These are phyloP conservation scores for Clupea harengus DNA, from an alignment of 2,113 vertebrate species.

Conservation along the genomic window DNA sequence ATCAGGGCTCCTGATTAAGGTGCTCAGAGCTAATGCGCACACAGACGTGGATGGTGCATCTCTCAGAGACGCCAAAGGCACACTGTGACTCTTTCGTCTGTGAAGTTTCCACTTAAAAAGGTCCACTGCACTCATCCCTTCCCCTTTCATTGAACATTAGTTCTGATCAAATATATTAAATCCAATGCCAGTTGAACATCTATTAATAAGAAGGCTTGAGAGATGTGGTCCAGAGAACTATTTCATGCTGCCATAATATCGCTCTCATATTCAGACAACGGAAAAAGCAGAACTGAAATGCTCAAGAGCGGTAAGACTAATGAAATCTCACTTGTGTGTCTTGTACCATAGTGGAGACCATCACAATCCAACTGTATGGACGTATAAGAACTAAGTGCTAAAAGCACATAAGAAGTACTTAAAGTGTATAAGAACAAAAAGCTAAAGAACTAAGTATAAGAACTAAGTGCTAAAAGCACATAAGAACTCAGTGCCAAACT, in stretches of 20 bases:
- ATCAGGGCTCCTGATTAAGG: slow-evolving; percentile 26
- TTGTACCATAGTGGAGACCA: background rate
- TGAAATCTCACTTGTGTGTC: background rate
- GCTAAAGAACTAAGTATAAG: too few relatives aligned
- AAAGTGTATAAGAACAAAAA: too few relatives aligned
- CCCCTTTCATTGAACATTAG: background rate
- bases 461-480: too few relatives aligned
- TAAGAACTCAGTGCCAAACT: background rate
- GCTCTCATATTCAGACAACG: background rate
- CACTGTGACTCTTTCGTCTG: background rate
- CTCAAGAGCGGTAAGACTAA: background rate
- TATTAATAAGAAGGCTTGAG: background rate
- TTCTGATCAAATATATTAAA: background rate
- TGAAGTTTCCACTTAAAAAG: background rate
- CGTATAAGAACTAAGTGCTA: too few relatives aligned
- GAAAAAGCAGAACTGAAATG: background rate
- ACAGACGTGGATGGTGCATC: slow-evolving; percentile 24
- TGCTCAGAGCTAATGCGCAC: slow-evolving; percentile 22
- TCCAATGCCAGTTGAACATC: background rate
- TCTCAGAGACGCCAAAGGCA: slow-evolving; percentile 10
- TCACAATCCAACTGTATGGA: too few relatives aligned
- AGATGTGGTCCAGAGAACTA: background rate
- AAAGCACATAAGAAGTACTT: too few relatives aligned
- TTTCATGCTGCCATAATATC: background rate
- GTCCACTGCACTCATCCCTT: background rate